Percentiles rank a stretch among this genome's conserved stretches.
Evolutionary conservation across 2,113 vertebrate species (phyloP).

Genomic region (Cariama cristata): DNA sequence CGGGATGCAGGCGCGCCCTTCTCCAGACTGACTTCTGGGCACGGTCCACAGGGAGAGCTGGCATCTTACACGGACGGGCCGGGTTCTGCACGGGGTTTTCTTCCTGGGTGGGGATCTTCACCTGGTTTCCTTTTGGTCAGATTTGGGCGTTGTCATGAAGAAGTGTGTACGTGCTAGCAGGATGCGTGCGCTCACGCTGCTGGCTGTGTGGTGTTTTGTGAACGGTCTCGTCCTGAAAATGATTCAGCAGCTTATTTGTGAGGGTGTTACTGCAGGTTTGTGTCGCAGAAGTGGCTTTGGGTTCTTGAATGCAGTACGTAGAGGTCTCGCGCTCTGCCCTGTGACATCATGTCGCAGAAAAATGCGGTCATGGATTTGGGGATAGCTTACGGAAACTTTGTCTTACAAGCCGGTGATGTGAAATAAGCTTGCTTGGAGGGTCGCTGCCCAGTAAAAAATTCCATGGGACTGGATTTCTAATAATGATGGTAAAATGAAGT

Average conservation of each 20-base stretch:
- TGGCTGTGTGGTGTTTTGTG: neutral
- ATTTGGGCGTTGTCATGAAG: rapidly evolving
- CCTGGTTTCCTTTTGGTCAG: rapidly evolving
- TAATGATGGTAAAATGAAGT: slow-evolving; percentile 35
- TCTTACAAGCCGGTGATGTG: neutral
- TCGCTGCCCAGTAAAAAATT: slow-evolving; percentile 20
- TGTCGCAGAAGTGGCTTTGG: neutral
- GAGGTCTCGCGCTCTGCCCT: neutral
- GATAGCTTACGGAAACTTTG: neutral
- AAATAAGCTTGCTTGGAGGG: neutral
- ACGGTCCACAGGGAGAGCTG: rapidly evolving
- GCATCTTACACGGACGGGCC: rapidly evolving
- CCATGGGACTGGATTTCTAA: slow-evolving; percentile 7
- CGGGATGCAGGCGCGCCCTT: rapidly evolving
- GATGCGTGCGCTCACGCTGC: neutral
- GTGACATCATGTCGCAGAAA: neutral
- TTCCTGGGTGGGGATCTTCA: neutral
- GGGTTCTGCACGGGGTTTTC: rapidly evolving
- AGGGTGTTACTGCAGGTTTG: rapidly evolving
- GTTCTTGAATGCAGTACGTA: neutral
- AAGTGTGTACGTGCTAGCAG: rapidly evolving
- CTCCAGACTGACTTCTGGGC: neutral
- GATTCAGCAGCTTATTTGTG: rapidly evolving
- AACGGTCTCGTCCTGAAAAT: rapidly evolving
- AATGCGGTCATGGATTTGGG: slow-evolving; percentile 41